Conservation (phyloP, 2,113 vertebrate genomes). For the Podocnemis expansa region DNA sequence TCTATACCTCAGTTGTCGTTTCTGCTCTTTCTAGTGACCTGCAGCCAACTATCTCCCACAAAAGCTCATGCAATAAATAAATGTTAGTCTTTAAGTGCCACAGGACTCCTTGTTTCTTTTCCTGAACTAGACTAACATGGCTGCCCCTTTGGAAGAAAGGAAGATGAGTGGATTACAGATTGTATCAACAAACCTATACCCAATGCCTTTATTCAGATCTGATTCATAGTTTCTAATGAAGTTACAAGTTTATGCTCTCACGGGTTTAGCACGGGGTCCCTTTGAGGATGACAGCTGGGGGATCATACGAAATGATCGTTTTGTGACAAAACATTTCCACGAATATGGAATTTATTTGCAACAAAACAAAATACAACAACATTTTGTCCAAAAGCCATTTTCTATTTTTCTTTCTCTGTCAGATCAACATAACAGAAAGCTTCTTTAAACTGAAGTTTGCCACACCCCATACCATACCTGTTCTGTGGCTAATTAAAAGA, state of each 20-base stretch:
- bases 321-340: not conserved
- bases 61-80: too few relatives aligned
- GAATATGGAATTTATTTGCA: not conserved
- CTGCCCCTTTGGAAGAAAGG: not conserved
- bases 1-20: not conserved
- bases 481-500: not conserved
- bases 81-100: too few relatives aligned
- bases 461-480: accelerated
- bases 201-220: not conserved
- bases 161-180: not conserved
- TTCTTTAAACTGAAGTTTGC: not conserved
- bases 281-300: not conserved
- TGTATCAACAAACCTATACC: not conserved
- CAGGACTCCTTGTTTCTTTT: too few relatives aligned
- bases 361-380: not conserved
- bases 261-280: not conserved
- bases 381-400: not conserved
- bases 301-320: not conserved
- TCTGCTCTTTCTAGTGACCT: not conserved
- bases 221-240: not conserved
- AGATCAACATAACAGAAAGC: not conserved
- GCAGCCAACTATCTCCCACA: not conserved
- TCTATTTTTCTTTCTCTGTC: not conserved
- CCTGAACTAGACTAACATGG: too few relatives aligned
- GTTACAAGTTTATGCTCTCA: not conserved